phyloP scores from a whole-genome alignment of 2,888 invertebrate genomes.

The Allophyes oxyacanthae region DNA sequence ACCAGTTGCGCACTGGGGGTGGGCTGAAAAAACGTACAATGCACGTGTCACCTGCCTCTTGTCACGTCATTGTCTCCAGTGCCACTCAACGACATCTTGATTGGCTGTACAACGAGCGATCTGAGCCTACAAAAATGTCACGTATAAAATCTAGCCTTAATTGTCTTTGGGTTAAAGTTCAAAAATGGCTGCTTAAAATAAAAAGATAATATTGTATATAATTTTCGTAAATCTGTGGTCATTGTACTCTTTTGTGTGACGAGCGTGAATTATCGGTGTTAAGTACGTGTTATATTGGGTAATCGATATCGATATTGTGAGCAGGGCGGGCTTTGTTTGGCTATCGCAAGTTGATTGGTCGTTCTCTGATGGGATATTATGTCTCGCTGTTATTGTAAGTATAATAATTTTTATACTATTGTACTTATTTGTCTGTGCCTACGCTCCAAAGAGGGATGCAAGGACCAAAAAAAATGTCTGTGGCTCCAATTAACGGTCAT shows the following conservation, averaged over 20 bases:
- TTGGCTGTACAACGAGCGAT: slow-evolving; percentile 54
- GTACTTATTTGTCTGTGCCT: no score
- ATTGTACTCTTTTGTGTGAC: slow-evolving; percentile 43
- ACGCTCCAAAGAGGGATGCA: no score
- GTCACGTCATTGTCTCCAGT: slow-evolving; percentile 72
- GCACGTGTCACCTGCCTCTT: slow-evolving; percentile 84
- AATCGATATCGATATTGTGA: slow-evolving; percentile 18
- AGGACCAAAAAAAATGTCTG: no score
- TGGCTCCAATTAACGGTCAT: no score
- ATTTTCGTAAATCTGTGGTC: slow-evolving; percentile 25
- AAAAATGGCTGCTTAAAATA: slow-evolving; percentile 23
- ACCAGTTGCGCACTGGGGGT: slow-evolving; percentile 73
- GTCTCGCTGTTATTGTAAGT: no score
- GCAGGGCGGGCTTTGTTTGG: slow-evolving; percentile 29
- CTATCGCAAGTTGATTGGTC: slow-evolving; percentile 1
- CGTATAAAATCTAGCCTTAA: slow-evolving; percentile 31
- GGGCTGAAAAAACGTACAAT: slow-evolving; percentile 72
- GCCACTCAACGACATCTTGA: slow-evolving; percentile 63
- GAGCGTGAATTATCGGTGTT: slow-evolving; percentile 53
- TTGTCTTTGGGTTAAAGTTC: slow-evolving; percentile 39
- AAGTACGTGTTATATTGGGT: slow-evolving; percentile 36
- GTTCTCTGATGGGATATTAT: no score
- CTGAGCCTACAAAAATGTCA: slow-evolving; percentile 40
- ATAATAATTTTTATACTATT: no score
- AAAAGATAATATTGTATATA: slow-evolving; percentile 6